Conservation (phyloP, 2,888 invertebrate species). For the Monoplex corrugatus region DNA sequence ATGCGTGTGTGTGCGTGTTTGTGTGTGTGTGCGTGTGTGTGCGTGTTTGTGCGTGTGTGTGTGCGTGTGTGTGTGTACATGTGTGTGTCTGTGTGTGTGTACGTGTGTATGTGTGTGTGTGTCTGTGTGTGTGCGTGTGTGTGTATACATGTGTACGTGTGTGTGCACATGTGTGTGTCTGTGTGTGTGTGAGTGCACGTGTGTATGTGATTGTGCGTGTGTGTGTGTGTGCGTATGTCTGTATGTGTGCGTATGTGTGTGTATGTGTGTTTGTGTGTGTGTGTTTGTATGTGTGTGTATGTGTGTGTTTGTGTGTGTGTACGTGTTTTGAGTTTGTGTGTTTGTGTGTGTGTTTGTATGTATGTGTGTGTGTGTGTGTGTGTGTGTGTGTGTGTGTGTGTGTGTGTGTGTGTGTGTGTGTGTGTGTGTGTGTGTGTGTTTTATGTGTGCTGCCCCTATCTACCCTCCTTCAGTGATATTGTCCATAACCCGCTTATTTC, state of each 20-base stretch:
- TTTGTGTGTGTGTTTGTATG: conserved; percentile 14
- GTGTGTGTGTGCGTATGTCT: conserved; percentile 5
- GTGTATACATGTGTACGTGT: background rate
- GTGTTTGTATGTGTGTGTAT: background rate
- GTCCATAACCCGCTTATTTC: too few relatives aligned
- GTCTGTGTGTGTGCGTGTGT: background rate
- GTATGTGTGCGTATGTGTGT: conserved; percentile 5
- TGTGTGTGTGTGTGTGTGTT: too few relatives aligned
- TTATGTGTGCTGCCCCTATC: too few relatives aligned
- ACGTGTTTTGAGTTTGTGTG: background rate
- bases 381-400: background rate
- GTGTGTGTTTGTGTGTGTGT: conserved; percentile 24
- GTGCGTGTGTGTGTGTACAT: too few relatives aligned
- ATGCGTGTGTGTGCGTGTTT: too few relatives aligned
- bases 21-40: too few relatives aligned
- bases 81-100: too few relatives aligned
- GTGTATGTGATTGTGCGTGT: conserved; percentile 9
- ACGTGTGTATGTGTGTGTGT: background rate
- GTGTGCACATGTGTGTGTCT: background rate
- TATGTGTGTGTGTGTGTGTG: conserved; percentile 21
- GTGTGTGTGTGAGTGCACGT: background rate
- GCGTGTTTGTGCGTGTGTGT: too few relatives aligned
- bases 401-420: background rate
- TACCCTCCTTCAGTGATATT: too few relatives aligned
- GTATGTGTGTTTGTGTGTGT: background rate